These are phyloP conservation scores for Rhinella marina DNA, from an alignment of 2,797 vertebrate genomes.

Conservation along the genomic window DNA sequence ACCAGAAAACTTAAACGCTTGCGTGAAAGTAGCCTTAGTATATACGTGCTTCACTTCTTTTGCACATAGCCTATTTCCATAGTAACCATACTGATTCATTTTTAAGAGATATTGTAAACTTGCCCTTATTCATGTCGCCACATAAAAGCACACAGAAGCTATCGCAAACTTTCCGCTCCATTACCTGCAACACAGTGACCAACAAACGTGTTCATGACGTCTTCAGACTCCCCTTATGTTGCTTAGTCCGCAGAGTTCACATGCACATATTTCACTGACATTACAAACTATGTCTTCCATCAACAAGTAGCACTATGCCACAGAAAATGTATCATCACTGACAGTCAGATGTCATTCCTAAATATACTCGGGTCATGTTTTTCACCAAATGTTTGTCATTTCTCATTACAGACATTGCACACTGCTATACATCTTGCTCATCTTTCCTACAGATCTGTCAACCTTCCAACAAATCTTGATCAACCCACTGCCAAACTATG, in stretches of 20 bases:
- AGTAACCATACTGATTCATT: not conserved
- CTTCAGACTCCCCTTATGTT: not conserved
- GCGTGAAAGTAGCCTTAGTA: too few species aligned
- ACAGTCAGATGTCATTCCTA: slow-evolving; percentile 16
- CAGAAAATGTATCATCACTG: not conserved
- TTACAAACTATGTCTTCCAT: not conserved
- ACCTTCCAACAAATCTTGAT: slow-evolving; percentile 29
- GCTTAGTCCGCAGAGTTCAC: not conserved
- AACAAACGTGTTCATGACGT: not conserved
- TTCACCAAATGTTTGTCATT: slow-evolving; percentile 17
- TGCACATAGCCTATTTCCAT: not conserved
- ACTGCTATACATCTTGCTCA: slow-evolving; percentile 20
- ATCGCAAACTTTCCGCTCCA: not conserved
- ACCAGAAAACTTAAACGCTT: too few species aligned
- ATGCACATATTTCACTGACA: not conserved
- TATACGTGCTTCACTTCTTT: not conserved
- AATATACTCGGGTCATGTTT: slow-evolving; percentile 2
- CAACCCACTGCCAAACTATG: slow-evolving; percentile 8
- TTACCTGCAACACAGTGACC: not conserved
- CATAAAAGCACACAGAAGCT: not conserved
- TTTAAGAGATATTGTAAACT: not conserved
- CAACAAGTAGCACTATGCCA: not conserved
- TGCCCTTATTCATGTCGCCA: not conserved
- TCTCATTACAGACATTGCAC: slow-evolving; percentile 15
- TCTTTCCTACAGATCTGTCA: slow-evolving; percentile 16